Conservation (phyloP, 2,113 vertebrate genomes). For the Rousettus leschenaultii region DNA sequence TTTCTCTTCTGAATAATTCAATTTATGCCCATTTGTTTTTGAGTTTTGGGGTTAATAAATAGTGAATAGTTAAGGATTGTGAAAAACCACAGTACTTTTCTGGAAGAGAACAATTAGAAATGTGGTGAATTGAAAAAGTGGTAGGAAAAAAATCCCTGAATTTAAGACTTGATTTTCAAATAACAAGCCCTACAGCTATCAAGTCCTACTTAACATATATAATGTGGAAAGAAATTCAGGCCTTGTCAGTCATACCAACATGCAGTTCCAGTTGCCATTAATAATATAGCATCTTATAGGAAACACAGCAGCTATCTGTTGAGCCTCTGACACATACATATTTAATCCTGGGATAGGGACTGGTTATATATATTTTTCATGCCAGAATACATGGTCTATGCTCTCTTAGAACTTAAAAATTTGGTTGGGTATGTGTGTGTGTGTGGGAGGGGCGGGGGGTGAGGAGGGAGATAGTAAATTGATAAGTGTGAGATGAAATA, state of each 20-base stretch:
- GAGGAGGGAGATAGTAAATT: not conserved
- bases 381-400: not conserved
- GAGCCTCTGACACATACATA: not conserved
- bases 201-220: not conserved
- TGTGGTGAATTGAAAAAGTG: not conserved
- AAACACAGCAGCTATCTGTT: not conserved
- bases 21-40: not conserved
- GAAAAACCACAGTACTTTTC: not conserved
- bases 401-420: not conserved
- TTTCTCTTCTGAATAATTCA: constrained; percentile 4
- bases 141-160: not conserved
- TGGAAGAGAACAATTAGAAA: not conserved
- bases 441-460: no score
- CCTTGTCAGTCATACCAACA: not conserved
- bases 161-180: not conserved
- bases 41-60: constrained; percentile 10
- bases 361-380: not conserved
- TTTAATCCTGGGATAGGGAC: not conserved
- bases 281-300: not conserved
- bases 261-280: not conserved
- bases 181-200: not conserved
- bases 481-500: not conserved
- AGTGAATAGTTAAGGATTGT: not conserved
- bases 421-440: not conserved
- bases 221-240: not conserved